A percentile compares a stretch with the other conserved stretches of the same genome.
Evolutionary conservation across 2,113 vertebrate species (phyloP).

Genomic region (Stigmatopora argus): DNA sequence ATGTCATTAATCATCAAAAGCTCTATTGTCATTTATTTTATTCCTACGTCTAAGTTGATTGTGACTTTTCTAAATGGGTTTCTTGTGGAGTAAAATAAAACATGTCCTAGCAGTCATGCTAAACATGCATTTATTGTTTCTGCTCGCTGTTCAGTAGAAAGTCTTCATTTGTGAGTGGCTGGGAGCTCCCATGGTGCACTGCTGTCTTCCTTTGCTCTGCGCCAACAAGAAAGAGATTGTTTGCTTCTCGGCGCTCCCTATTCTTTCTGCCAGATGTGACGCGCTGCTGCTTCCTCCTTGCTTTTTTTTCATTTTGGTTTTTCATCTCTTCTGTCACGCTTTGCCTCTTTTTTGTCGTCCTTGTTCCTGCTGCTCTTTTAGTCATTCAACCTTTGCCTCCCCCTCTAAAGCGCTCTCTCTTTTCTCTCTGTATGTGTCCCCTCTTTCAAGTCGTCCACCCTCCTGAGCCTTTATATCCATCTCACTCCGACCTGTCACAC

Average conservation of each 20-base stretch:
- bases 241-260: slow-evolving; percentile 44
- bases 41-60: background rate
- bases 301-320: slow-evolving; percentile 27
- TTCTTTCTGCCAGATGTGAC: slow-evolving; percentile 46
- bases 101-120: background rate
- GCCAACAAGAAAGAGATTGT: slow-evolving; percentile 53
- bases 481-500: slow-evolving; percentile 12
- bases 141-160: slow-evolving; percentile 26
- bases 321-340: slow-evolving; percentile 23
- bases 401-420: slow-evolving; percentile 25
- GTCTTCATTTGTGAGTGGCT: slow-evolving; percentile 39
- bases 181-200: slow-evolving; percentile 44
- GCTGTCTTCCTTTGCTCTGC: slow-evolving; percentile 48
- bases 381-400: slow-evolving; percentile 42
- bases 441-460: slow-evolving; percentile 36
- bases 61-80: background rate
- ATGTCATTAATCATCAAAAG: background rate
- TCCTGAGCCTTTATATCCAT: slow-evolving; percentile 22
- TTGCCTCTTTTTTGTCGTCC: slow-evolving; percentile 1
- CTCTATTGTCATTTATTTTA: background rate
- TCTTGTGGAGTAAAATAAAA: background rate
- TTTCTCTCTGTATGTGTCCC: slow-evolving; percentile 17
- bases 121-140: slow-evolving; percentile 9
- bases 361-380: slow-evolving; percentile 27
- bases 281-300: slow-evolving; percentile 42